These are phyloP conservation scores for Paradoxurus hermaphroditus DNA, from an alignment of 2,113 vertebrate genomes.

Conservation along the genomic window DNA sequence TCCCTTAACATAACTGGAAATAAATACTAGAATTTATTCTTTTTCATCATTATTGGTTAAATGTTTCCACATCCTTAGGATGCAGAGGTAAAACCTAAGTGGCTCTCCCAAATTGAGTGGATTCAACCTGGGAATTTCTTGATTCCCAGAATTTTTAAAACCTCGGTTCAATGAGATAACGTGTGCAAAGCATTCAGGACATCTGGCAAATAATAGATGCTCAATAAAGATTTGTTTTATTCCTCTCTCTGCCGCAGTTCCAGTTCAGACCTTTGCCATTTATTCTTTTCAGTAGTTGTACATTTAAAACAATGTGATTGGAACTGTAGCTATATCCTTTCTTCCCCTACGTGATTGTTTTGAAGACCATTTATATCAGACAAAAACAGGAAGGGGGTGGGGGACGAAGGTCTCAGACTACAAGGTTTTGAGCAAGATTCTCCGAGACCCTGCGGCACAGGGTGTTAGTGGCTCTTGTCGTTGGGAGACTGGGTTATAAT, in stretches of 20 bases:
- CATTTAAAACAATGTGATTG: background rate
- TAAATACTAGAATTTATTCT: background rate
- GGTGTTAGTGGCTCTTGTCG: constrained; percentile 67
- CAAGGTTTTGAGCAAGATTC: constrained; percentile 67
- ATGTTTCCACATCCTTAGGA: background rate
- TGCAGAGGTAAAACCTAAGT: background rate
- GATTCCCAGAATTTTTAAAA: background rate
- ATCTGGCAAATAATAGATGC: constrained; percentile 44
- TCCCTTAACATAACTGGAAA: background rate
- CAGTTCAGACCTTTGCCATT: constrained; percentile 45
- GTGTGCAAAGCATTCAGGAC: background rate
- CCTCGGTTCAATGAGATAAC: background rate
- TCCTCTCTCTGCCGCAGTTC: constrained; percentile 25
- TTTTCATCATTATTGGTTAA: constrained; percentile 14
- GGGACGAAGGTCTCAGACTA: constrained; percentile 57
- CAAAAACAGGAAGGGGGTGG: constrained; percentile 5
- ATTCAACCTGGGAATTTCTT: constrained; percentile 5
- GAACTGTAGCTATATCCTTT: background rate
- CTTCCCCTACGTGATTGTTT: background rate
- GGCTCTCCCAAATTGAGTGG: background rate
- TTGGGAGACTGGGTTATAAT: constrained; percentile 74
- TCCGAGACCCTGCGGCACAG: constrained; percentile 37
- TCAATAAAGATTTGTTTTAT: constrained; percentile 46
- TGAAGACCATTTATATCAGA: constrained; percentile 29
- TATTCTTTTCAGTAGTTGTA: constrained; percentile 45